These are phyloP conservation scores for Mylabris phalerata DNA, from an alignment of 1,140 invertebrate species.

Conservation along the genomic window DNA sequence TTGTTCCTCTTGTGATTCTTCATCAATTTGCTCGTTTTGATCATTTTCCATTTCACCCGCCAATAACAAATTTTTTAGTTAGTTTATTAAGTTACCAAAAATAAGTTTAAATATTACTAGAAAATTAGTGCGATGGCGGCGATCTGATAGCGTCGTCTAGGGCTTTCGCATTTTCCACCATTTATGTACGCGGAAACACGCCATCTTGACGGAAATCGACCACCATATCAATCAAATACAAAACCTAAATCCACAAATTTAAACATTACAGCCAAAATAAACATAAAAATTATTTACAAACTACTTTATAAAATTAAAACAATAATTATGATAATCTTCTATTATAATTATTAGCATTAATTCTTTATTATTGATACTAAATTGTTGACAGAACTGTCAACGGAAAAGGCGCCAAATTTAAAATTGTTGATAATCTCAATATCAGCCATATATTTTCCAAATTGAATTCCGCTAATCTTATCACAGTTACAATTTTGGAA, in stretches of 20 bases:
- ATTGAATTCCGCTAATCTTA: too few species aligned
- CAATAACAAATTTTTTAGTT: constrained; percentile 18
- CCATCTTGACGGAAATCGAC: not conserved
- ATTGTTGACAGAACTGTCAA: too few species aligned
- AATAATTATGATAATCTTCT: too few species aligned
- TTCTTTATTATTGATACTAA: too few species aligned
- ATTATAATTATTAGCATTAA: too few species aligned
- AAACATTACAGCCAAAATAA: too few species aligned
- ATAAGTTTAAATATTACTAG: constrained; percentile 20
- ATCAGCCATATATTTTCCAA: too few species aligned
- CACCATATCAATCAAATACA: not conserved
- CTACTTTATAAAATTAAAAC: too few species aligned
- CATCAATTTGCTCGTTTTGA: constrained; percentile 13
- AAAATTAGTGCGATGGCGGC: constrained; percentile 13
- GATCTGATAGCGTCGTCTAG: constrained; percentile 1
- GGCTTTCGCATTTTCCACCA: constrained; percentile 5
- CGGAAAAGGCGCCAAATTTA: too few species aligned
- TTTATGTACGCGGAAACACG: not conserved
- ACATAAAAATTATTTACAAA: too few species aligned
- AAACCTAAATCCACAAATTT: not conserved
- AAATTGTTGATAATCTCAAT: too few species aligned
- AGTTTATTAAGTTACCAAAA: constrained; percentile 25
- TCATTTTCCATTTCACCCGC: constrained; percentile 35
- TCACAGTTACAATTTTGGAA: too few species aligned
- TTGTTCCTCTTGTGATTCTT: constrained; percentile 22